phyloP scores from a whole-genome alignment of 1,140 invertebrate species.

The Apolygus lucorum region DNA sequence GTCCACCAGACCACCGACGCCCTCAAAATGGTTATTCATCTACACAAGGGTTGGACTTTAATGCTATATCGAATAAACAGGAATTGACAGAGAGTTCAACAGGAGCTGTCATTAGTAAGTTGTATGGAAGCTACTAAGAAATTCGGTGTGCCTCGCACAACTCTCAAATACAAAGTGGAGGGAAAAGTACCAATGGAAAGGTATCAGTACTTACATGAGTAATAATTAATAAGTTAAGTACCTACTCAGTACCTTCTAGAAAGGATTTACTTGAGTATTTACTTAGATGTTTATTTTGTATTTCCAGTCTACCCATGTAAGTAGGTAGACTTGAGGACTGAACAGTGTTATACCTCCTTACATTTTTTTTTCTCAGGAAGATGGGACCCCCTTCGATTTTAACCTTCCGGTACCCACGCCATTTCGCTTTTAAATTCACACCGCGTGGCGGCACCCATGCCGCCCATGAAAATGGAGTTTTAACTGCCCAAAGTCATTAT shows the following conservation, averaged over 20 bases:
- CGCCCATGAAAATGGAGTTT: too few species aligned
- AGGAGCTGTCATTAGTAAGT: neutral
- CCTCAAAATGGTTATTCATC: too few species aligned
- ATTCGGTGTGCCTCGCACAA: neutral
- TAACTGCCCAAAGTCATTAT: too few species aligned
- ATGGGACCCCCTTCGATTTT: too few species aligned
- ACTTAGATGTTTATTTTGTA: neutral
- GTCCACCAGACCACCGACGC: too few species aligned
- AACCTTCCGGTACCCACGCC: too few species aligned
- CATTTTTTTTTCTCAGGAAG: neutral
- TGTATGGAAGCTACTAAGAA: neutral
- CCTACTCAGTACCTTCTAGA: neutral
- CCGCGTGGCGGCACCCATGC: too few species aligned
- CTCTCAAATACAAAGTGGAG: neutral
- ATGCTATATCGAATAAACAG: too few species aligned
- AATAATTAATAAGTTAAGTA: slow-evolving; percentile 1
- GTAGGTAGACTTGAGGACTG: neutral
- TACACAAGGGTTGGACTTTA: too few species aligned
- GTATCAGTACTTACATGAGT: neutral
- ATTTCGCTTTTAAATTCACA: too few species aligned
- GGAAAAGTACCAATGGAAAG: neutral
- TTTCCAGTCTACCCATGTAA: neutral
- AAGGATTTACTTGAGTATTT: neutral
- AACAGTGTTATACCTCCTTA: neutral
- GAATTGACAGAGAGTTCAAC: neutral